These are phyloP conservation scores for Halcyon senegalensis DNA, from an alignment of 2,113 vertebrate genomes.

Conservation along the genomic window DNA sequence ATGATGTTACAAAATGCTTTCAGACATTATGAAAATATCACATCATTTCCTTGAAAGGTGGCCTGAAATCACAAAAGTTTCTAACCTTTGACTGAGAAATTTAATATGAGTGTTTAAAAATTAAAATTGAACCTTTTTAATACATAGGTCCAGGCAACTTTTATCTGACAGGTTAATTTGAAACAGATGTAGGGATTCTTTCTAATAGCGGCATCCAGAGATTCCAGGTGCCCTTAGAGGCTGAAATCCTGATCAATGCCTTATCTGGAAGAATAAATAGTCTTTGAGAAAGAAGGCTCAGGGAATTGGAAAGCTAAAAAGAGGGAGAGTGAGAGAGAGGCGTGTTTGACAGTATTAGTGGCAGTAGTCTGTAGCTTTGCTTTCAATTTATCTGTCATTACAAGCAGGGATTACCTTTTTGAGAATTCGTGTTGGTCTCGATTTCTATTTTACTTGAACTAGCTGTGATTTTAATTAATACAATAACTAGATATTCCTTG, in stretches of 20 bases:
- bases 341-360: not conserved
- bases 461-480: not conserved
- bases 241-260: not conserved
- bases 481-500: not conserved
- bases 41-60: not conserved
- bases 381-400: not conserved
- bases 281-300: not conserved
- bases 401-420: not conserved
- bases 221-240: not conserved
- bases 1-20: not conserved
- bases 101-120: not conserved
- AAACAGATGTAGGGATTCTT: not conserved
- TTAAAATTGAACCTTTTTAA: not conserved
- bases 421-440: not conserved
- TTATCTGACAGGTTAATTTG: not conserved
- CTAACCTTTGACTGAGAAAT: not conserved
- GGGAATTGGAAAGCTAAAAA: not conserved
- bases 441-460: not conserved
- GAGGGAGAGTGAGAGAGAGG: not conserved
- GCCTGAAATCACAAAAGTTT: not conserved
- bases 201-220: not conserved
- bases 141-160: not conserved
- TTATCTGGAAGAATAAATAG: not conserved
- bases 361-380: not conserved
- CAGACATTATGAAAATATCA: not conserved